Evolutionary conservation across 2,888 invertebrate genomes (phyloP), one percentile per base, ranked within the genome.

Genomic region (Plagiodera versicolora): DNA sequence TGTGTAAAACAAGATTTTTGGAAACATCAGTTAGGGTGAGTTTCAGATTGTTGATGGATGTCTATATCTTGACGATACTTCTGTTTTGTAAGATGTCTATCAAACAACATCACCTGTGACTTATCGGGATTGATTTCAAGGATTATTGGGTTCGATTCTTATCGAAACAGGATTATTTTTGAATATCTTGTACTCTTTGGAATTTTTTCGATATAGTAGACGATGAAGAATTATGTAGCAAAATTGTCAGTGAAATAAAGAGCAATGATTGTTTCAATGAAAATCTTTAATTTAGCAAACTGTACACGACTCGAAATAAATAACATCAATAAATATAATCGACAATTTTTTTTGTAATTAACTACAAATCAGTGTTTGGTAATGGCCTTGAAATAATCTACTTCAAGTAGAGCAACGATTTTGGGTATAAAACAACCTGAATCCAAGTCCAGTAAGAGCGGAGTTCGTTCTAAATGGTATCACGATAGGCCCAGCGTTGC

Each of bases 381-480:
- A 18, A 58, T 50, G 46, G 58, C 55, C 54, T 24, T 10, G 39
- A 44, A 45, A 51, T 11, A 58, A 49, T 24, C 10, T 35, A 54
- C 19, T 50, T 28, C 5, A 54, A 60, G 47, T 44, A 20, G 62
- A 32, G 75, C 91, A 91, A 52, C 82, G 77, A 75, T 89, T 88
- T 78, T 91, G 91, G 71, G 84, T 83, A 77, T 89, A 91, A 70
- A 83, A 81, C 53, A 91, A 74, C 72, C 84, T 86, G 77, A 91
- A 91, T 1, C 91, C 91, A 65, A 86, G 81, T 35, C 89, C 90
- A 44, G 86, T 86, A 64, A 85, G 84, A 39, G 83, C 82, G 58
- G 83, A 83, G 72, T 90, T 87, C 11, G 87, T 87, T 74, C 87
- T 83, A 68, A 91, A 87, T 77, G 86, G 85, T 61, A 91, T 80